These are phyloP conservation scores for Cynocephalus volans DNA, from an alignment of 2,113 vertebrate species.

Conservation along the genomic window DNA sequence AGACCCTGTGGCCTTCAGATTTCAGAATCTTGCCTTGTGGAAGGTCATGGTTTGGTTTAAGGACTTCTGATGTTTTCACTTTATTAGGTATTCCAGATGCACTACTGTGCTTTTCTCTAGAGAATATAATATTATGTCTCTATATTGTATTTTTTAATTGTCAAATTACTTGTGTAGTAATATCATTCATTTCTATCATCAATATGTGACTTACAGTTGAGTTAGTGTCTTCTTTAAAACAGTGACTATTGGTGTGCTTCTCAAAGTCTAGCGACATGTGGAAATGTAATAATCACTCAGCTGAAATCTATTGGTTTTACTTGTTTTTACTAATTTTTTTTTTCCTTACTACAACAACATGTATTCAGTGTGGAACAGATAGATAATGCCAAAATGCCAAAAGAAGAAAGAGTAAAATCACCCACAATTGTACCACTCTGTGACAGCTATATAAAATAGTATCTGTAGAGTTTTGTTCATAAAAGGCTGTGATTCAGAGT, in stretches of 20 bases:
- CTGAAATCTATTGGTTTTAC: slow-evolving; percentile 20
- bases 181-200: neutral
- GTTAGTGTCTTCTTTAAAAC: neutral
- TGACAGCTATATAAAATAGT: neutral
- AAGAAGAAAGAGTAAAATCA: slow-evolving; percentile 8
- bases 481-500: slow-evolving; percentile 40
- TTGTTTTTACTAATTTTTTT: slow-evolving; percentile 31
- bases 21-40: slow-evolving; percentile 14
- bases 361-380: neutral
- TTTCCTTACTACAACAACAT: neutral
- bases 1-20: neutral
- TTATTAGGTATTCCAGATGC: neutral
- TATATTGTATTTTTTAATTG: slow-evolving; percentile 27
- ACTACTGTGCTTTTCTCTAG: neutral
- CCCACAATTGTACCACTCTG: neutral
- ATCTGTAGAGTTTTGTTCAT: neutral
- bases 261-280: neutral
- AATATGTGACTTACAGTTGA: neutral
- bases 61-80: neutral
- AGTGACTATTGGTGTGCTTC: neutral
- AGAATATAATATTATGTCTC: neutral
- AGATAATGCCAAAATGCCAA: neutral
- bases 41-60: neutral
- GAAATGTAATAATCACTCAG: neutral
- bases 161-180: slow-evolving; percentile 44